Conservation (phyloP, 2,797 vertebrate species). For the Otus scops region DNA sequence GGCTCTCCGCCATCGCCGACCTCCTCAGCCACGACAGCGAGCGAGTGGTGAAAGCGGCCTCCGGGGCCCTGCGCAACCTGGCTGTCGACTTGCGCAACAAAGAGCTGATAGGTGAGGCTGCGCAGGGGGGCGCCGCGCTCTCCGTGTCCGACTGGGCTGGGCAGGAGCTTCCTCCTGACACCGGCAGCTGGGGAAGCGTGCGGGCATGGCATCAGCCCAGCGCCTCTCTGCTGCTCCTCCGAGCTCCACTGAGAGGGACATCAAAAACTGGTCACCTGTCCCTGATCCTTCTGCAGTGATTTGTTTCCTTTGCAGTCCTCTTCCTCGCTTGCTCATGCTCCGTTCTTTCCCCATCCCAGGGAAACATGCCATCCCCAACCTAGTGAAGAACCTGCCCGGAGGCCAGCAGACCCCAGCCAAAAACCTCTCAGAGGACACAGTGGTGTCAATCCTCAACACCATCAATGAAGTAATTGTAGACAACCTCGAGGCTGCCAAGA, state of each 20-base stretch:
- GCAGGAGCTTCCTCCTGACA: neutral
- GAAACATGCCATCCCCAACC: slow-evolving; percentile 87
- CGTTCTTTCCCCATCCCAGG: slow-evolving; percentile 71
- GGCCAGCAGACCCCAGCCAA: slow-evolving; percentile 87
- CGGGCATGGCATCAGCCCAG: neutral
- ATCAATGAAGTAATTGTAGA: slow-evolving; percentile 90
- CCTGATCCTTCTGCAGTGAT: neutral
- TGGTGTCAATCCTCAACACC: slow-evolving; percentile 90
- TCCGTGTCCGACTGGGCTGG: rapidly evolving
- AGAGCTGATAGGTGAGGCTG: slow-evolving; percentile 87
- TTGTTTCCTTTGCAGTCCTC: neutral
- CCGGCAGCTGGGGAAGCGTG: rapidly evolving
- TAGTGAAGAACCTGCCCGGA: slow-evolving; percentile 88
- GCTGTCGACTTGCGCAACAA: slow-evolving; percentile 90
- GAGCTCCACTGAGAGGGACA: rapidly evolving
- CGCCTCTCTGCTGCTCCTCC: rapidly evolving
- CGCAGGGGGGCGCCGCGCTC: rapidly evolving
- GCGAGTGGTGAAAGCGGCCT: slow-evolving; percentile 91
- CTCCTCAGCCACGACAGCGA: slow-evolving; percentile 86
- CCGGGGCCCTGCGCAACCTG: slow-evolving; percentile 92
- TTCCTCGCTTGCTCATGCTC: neutral
- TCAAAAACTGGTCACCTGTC: rapidly evolving
- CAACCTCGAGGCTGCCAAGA: slow-evolving; percentile 91
- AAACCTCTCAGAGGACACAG: slow-evolving; percentile 88
- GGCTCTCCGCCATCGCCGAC: slow-evolving; percentile 89